phyloP scores from a whole-genome alignment of 2,888 invertebrate species.

The Stegophylla sp. region DNA sequence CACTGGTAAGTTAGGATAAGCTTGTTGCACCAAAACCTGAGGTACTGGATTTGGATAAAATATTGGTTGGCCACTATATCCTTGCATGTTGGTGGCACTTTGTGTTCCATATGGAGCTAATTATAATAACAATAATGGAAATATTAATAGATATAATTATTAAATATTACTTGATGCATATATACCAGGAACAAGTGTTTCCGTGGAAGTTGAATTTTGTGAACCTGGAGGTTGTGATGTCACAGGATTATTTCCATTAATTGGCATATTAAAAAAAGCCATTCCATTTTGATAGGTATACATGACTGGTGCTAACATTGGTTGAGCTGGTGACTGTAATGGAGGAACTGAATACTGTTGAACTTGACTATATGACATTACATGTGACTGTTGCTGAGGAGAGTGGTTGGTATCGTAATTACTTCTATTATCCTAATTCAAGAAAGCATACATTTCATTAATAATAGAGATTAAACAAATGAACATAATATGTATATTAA shows the following conservation, averaged over 20 bases:
- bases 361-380: constrained; percentile 54
- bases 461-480: background rate
- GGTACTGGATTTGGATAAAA: constrained; percentile 57
- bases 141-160: constrained; percentile 3
- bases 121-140: constrained; percentile 6
- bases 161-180: constrained; percentile 23
- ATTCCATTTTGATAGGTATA: constrained; percentile 66
- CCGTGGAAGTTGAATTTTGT: constrained; percentile 40
- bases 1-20: constrained; percentile 47
- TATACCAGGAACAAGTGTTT: constrained; percentile 38
- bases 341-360: constrained; percentile 55
- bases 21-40: constrained; percentile 51
- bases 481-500: too few species aligned
- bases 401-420: constrained; percentile 44
- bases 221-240: constrained; percentile 27
- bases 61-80: constrained; percentile 56
- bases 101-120: constrained; percentile 52
- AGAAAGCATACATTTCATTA: background rate
- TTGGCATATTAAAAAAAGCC: constrained; percentile 64
- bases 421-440: constrained; percentile 36
- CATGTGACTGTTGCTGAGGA: constrained; percentile 44
- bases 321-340: constrained; percentile 30
- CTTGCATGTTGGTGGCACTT: constrained; percentile 47
- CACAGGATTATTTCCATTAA: constrained; percentile 40
- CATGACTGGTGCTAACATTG: constrained; percentile 49